These are phyloP conservation scores for Epizoanthus ramosus DNA, from an alignment of 92 coral and sea anemone genomes.

Conservation along the genomic window DNA sequence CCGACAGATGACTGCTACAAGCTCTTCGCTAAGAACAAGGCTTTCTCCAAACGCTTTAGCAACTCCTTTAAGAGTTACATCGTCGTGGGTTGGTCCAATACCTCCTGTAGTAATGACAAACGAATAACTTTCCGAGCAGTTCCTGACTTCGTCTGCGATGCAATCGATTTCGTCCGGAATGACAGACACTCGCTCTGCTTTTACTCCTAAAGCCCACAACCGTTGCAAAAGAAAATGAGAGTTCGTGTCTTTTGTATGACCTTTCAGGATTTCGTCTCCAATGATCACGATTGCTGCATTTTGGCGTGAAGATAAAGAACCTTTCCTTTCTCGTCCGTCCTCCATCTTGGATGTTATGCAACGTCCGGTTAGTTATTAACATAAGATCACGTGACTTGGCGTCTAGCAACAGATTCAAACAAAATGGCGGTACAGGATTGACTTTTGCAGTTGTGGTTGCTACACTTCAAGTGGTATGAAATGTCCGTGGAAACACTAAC, in stretches of 20 bases:
- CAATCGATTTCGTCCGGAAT: slow-evolving; percentile 83
- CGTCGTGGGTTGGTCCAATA: slow-evolving; percentile 98
- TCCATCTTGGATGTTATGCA: slow-evolving; percentile 23
- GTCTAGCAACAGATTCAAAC: slow-evolving; percentile 51
- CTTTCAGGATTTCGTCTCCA: slow-evolving; percentile 97
- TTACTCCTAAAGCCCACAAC: slow-evolving; percentile 94
- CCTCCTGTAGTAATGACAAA: slow-evolving; percentile 96
- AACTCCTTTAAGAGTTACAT: slow-evolving; percentile 86
- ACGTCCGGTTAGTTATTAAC: background rate
- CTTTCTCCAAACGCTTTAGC: slow-evolving; percentile 87
- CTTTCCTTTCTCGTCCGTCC: slow-evolving; percentile 4
- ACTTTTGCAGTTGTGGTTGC: slow-evolving; percentile 39
- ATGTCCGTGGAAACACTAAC: background rate
- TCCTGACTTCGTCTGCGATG: slow-evolving; percentile 74
- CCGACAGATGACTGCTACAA: slow-evolving; percentile 56
- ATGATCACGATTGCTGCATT: slow-evolving; percentile 85
- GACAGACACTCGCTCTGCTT: slow-evolving; percentile 86
- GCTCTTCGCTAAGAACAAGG: slow-evolving; percentile 74
- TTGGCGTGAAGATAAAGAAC: background rate
- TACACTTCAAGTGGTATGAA: background rate
- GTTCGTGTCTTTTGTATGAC: slow-evolving; percentile 93
- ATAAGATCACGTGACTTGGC: slow-evolving; percentile 42
- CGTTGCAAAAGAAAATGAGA: slow-evolving; percentile 78
- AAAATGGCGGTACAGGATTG: slow-evolving; percentile 42
- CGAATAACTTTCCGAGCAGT: slow-evolving; percentile 75